Evolutionary conservation across 1,140 invertebrate species (phyloP).

Genomic region (Paraescarpia echinospica): DNA sequence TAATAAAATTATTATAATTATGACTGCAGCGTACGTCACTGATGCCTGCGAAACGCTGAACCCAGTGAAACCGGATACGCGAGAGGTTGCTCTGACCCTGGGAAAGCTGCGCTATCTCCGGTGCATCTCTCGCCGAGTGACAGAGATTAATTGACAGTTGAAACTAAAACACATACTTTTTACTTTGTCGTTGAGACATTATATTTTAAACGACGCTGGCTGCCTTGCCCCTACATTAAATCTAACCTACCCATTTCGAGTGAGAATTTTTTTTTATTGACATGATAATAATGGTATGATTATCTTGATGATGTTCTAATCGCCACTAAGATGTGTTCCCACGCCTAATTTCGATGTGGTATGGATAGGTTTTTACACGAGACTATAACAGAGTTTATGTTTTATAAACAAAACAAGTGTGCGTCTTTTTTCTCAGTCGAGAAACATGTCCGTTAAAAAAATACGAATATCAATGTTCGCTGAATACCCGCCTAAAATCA

Average conservation of each 20-base stretch:
- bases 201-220: background rate
- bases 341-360: background rate
- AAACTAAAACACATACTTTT: background rate
- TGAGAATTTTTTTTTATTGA: too few species aligned
- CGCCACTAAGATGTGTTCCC: background rate
- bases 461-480: too few species aligned
- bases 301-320: background rate
- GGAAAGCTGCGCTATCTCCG: background rate
- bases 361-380: too few species aligned
- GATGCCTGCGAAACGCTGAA: background rate
- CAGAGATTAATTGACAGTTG: background rate
- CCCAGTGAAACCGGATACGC: background rate
- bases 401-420: too few species aligned
- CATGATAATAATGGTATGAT: too few species aligned
- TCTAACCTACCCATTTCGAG: background rate
- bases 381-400: too few species aligned
- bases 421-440: too few species aligned
- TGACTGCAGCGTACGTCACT: background rate
- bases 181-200: background rate
- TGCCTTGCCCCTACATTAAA: background rate
- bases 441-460: too few species aligned
- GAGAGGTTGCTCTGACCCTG: background rate
- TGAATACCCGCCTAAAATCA: too few species aligned
- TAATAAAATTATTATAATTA: constrained; percentile 1
- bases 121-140: background rate